phyloP scores from a whole-genome alignment of 2,797 vertebrate species.

The Tragopan temminckii region DNA sequence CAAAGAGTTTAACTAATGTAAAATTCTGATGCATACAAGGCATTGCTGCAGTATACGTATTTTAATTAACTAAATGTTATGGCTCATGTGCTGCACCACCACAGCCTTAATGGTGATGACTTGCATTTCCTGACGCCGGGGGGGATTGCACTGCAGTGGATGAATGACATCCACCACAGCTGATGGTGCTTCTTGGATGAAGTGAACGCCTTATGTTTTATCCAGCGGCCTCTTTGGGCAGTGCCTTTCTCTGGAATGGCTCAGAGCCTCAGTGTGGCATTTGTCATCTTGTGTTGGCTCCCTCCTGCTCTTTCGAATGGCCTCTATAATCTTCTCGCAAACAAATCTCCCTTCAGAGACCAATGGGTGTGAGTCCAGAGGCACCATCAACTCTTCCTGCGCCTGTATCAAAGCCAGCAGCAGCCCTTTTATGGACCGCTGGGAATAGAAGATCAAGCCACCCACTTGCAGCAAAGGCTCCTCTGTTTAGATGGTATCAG shows the following conservation, averaged over 20 bases:
- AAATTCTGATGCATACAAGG: not conserved
- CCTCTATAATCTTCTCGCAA: not conserved
- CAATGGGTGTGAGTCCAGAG: not conserved
- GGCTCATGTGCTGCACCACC: not conserved
- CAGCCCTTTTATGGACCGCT: not conserved
- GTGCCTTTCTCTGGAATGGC: not conserved
- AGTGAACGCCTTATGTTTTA: not conserved
- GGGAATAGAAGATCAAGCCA: not conserved
- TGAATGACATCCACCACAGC: not conserved
- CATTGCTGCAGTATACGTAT: not conserved
- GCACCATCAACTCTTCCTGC: accelerated
- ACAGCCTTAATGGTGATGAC: not conserved
- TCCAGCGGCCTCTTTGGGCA: not conserved
- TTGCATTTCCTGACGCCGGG: not conserved
- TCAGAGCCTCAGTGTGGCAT: not conserved
- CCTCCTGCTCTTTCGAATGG: not conserved
- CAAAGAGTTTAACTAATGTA: not conserved
- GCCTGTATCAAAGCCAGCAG: not conserved
- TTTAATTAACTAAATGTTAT: not conserved
- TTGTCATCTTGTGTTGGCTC: not conserved
- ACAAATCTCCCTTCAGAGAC: not conserved
- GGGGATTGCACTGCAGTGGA: not conserved
- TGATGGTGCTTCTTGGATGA: not conserved
- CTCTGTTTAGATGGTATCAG: not conserved
- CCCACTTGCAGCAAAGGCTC: accelerated